These are phyloP conservation scores for Drosophila glabriapex DNA, from an alignment of 2,888 invertebrate species.

Conservation along the genomic window DNA sequence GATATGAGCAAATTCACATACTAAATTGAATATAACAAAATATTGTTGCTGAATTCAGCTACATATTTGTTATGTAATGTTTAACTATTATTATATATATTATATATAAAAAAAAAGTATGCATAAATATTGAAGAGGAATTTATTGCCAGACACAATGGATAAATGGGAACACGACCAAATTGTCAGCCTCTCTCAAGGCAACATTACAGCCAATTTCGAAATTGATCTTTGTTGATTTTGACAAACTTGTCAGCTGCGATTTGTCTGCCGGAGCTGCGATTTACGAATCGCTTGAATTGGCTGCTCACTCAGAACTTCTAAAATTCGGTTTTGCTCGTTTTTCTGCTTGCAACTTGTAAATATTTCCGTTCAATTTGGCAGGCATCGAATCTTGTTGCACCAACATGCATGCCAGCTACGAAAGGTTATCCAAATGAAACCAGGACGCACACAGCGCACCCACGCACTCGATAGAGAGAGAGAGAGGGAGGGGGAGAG, in stretches of 20 bases:
- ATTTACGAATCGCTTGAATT: neutral
- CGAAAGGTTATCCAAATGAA: conserved; percentile 38
- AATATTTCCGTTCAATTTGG: conserved; percentile 67
- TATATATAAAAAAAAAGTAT: no score
- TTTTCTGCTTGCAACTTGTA: conserved; percentile 29
- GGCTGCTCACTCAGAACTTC: conserved; percentile 5
- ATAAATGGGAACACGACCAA: neutral
- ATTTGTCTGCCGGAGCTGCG: neutral
- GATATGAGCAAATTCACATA: neutral
- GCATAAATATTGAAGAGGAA: neutral
- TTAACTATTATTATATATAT: neutral
- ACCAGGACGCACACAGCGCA: conserved; percentile 18
- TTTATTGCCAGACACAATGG: neutral
- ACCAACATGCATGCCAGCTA: conserved; percentile 15
- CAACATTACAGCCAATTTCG: neutral
- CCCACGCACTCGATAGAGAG: conserved; percentile 3
- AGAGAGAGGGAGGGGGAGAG: neutral
- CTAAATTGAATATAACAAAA: neutral
- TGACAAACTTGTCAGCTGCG: neutral
- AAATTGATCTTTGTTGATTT: conserved; percentile 1
- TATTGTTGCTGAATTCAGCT: neutral
- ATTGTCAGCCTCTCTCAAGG: neutral
- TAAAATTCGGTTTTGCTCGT: conserved; percentile 17
- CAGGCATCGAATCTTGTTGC: conserved; percentile 43
- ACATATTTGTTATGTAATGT: neutral